A percentile compares a stretch with the other conserved stretches of the same genome.
These are phyloP conservation scores for Conchocele bisecta DNA, from an alignment of 2,888 invertebrate species.

Conservation along the genomic window DNA sequence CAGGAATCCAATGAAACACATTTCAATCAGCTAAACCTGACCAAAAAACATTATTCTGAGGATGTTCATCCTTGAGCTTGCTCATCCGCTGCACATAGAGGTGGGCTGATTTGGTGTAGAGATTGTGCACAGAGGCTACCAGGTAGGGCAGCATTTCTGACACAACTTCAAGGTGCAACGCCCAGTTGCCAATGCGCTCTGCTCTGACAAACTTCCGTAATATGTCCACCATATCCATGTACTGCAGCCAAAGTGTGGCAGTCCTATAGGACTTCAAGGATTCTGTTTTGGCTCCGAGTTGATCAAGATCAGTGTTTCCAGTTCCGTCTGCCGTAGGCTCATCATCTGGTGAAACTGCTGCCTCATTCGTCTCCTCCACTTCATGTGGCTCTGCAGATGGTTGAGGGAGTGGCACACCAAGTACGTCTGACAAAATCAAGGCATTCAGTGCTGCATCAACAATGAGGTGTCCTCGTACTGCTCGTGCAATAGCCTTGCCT, in stretches of 20 bases:
- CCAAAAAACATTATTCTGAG: no score
- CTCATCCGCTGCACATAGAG: slow-evolving; percentile 48
- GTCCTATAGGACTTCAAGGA: background rate
- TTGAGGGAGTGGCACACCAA: slow-evolving; percentile 3
- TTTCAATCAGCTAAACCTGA: no score
- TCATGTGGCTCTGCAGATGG: no score
- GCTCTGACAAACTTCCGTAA: slow-evolving; percentile 12
- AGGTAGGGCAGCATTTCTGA: slow-evolving; percentile 52
- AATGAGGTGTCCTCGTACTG: slow-evolving; percentile 60
- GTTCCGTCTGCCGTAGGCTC: background rate
- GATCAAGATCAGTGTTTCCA: background rate
- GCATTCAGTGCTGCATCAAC: slow-evolving; percentile 48
- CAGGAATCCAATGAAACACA: no score
- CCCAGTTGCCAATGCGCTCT: slow-evolving; percentile 34
- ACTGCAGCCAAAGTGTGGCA: slow-evolving; percentile 26
- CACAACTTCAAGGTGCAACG: slow-evolving; percentile 40
- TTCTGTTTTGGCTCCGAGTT: no score
- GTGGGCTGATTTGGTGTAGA: slow-evolving; percentile 50
- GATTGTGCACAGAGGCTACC: slow-evolving; percentile 58
- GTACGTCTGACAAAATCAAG: slow-evolving; percentile 10
- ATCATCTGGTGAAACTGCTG: background rate
- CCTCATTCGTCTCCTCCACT: background rate
- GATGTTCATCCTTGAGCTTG: no score
- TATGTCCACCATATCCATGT: slow-evolving; percentile 35
- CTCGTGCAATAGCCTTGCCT: slow-evolving; percentile 61